These are phyloP conservation scores for Toxostoma redivivum DNA, from an alignment of 2,113 vertebrate species.

Conservation along the genomic window DNA sequence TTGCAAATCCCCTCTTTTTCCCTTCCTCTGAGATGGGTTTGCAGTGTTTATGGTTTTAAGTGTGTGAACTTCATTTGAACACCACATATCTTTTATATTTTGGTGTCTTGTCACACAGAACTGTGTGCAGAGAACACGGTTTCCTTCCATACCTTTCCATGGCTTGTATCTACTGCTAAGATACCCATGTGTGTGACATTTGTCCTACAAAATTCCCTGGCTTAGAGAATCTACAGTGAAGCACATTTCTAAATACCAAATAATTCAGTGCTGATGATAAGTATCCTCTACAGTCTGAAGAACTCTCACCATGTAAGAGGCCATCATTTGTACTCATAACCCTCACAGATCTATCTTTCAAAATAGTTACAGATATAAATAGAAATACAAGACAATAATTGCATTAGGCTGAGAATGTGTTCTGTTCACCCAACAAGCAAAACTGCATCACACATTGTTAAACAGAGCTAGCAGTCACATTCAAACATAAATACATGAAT, in stretches of 20 bases:
- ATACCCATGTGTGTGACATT: not conserved
- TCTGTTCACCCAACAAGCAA: not conserved
- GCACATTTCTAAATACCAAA: not conserved
- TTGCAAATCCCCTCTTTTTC: not conserved
- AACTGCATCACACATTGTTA: not conserved
- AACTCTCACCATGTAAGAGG: not conserved
- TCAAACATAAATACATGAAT: not conserved
- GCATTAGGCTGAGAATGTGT: not conserved
- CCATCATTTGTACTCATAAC: not conserved
- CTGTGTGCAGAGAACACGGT: not conserved
- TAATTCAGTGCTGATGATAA: not conserved
- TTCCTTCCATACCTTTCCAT: not conserved
- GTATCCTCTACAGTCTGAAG: not conserved
- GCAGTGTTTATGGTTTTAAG: not conserved
- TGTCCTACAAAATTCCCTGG: not conserved
- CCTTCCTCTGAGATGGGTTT: not conserved
- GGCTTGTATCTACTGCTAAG: not conserved
- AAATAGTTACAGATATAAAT: not conserved
- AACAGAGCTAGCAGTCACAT: not conserved
- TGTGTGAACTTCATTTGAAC: not conserved
- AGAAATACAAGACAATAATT: not conserved
- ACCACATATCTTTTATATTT: not conserved
- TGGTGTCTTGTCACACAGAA: not conserved
- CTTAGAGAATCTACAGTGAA: not conserved
- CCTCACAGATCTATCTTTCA: not conserved